A percentile compares a stretch with the other conserved stretches of the same genome.
Evolutionary conservation across 2,113 vertebrate genomes (phyloP).

Genomic region (Puffinus mauretanicus): DNA sequence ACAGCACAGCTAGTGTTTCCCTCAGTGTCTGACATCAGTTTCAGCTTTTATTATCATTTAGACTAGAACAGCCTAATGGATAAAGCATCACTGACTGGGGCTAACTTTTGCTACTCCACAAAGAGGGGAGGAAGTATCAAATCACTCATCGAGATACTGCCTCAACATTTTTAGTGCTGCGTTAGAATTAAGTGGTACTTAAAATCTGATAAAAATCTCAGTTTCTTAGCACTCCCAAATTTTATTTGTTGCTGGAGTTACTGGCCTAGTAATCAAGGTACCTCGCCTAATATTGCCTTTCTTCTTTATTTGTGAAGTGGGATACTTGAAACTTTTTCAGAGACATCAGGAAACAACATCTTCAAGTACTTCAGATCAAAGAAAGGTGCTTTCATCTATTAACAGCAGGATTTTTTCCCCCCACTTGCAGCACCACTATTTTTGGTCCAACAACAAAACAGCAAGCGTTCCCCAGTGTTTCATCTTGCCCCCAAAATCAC

Average conservation of each 20-base stretch:
- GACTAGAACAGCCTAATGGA: not conserved
- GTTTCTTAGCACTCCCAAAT: not conserved
- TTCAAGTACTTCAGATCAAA: not conserved
- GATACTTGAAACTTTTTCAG: not conserved
- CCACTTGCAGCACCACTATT: not conserved
- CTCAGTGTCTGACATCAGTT: not conserved
- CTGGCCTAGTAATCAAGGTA: not conserved
- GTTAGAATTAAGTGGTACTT: not conserved
- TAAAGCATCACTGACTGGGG: not conserved
- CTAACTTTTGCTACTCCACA: not conserved
- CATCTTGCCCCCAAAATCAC: not conserved
- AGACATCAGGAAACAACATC: not conserved
- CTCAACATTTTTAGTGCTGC: not conserved
- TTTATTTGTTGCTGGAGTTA: not conserved
- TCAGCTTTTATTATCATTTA: not conserved
- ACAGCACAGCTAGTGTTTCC: not conserved
- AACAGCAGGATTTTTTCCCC: rapidly evolving
- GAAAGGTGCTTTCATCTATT: not conserved
- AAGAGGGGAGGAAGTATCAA: not conserved
- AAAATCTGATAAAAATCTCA: not conserved
- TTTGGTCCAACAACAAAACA: not conserved
- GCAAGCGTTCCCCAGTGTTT: not conserved
- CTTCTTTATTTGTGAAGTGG: not conserved
- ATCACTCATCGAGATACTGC: not conserved
- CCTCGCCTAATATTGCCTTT: not conserved